Base-by-base conservation (phyloP, 2,113 vertebrate genomes). In the Genyomyrus donnyi region DNA sequence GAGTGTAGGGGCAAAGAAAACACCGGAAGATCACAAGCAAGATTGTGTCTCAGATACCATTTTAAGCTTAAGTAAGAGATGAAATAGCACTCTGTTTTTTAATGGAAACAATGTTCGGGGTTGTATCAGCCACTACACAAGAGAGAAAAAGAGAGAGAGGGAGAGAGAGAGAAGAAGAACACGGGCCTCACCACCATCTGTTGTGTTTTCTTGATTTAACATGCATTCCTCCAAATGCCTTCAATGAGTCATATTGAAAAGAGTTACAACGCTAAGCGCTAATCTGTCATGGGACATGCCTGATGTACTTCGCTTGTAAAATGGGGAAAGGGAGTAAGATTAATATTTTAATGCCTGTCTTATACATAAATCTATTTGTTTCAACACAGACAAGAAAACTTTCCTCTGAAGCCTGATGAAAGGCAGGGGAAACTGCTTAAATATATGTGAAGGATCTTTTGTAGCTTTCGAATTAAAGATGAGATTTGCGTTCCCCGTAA, bases 321-420 rank as follows among this genome's bases (percentile, higher is more conserved):
- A 56, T 31, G 74, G 35, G 46, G 50, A 66, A 85, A 21, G 50
- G 88, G 89, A 87, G 83, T 42, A 74, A 74, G 83, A 74, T 70
- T 85, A 46, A 87, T 89, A 62, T 89, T 89, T 31, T 53, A 53
- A 91, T 58, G 74, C 88, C 70, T 80, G 66, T 58, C 35, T 52
- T 74, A 70, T 48, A 21, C 88, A 39, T 50, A 66, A 89, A 89
- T 70, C 77, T 74, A 53, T 74, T 85, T 89, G 80, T 89, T 88
- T 89, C 52, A 90, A 56, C 50, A 6, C 4, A 53, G 87, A 88
- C 80, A 88, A 88, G 49, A 90, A 90, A 19, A 31, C 27, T 88
- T 89, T 85, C 53, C 70, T 88, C 49, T 84, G 88, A 89, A 87
- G 88, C 56, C 87, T 89, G 90, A 91, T 91, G 58, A 89, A 91